phyloP scores from a whole-genome alignment of 1,140 invertebrate species.

The Trinorchestia longiramus region DNA sequence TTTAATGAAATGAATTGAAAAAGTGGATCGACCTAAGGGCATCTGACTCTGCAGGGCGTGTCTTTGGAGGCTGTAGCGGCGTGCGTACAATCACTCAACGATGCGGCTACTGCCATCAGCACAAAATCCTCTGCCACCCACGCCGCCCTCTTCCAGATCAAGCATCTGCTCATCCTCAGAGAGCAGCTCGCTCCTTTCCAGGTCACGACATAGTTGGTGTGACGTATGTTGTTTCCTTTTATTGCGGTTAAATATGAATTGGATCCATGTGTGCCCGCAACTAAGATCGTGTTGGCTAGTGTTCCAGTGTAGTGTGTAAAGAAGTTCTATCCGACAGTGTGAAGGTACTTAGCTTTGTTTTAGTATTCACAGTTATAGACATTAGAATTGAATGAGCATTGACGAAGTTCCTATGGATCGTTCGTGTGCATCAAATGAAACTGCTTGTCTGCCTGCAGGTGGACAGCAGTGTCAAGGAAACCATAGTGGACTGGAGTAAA shows the following conservation, averaged over 20 bases:
- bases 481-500: constrained; percentile 73
- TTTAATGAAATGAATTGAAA: too few relatives aligned
- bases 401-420: neutral
- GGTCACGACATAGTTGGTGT: constrained; percentile 73
- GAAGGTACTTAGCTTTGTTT: neutral
- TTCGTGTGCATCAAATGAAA: neutral
- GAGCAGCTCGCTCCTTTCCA: constrained; percentile 99
- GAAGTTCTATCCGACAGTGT: too few relatives aligned
- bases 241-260: neutral
- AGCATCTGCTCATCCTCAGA: constrained; percentile 94
- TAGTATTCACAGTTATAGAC: neutral
- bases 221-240: neutral
- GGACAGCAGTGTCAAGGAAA: constrained; percentile 74
- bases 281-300: too few relatives aligned
- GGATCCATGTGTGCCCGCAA: neutral
- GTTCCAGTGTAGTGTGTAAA: neutral
- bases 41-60: constrained; percentile 63
- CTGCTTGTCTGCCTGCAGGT: constrained; percentile 70
- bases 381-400: neutral
- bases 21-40: too few relatives aligned
- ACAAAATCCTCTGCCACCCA: constrained; percentile 73
- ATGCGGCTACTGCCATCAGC: constrained; percentile 76
- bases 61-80: constrained; percentile 94
- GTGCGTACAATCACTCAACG: constrained; percentile 90
- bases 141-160: constrained; percentile 95